Conservation (phyloP, 1,140 invertebrate species). For the Lepeophtheirus salmonis region DNA sequence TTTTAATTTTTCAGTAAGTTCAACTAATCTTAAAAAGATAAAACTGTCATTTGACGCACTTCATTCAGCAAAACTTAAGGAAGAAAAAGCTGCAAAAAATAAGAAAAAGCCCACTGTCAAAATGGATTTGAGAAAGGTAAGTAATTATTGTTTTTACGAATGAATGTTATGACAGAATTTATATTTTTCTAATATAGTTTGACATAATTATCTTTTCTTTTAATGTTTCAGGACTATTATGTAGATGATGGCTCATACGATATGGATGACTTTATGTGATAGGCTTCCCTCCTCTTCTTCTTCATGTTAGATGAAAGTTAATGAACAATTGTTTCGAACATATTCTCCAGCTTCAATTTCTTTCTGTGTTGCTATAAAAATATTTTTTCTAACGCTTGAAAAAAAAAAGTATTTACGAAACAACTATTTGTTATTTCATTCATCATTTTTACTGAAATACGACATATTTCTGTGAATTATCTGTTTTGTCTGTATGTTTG, state of each 20-base stretch:
- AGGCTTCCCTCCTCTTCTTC: not conserved
- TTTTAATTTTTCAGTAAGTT: too few species aligned
- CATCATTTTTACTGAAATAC: too few species aligned
- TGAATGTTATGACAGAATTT: not conserved
- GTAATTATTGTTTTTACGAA: too few species aligned
- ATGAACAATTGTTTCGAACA: not conserved
- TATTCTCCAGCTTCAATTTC: not conserved
- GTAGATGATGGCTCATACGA: conserved; percentile 2
- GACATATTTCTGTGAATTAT: too few species aligned
- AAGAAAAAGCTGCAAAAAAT: conserved; percentile 6
- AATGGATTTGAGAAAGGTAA: not conserved
- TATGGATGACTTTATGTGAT: conserved; percentile 16
- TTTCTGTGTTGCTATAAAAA: not conserved
- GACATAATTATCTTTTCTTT: not conserved
- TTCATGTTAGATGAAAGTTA: not conserved
- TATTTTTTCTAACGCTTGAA: not conserved
- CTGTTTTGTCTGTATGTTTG: too few species aligned
- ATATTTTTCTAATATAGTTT: not conserved
- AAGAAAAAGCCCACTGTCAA: conserved; percentile 10
- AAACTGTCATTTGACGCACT: not conserved
- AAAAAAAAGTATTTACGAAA: not conserved
- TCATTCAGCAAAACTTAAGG: conserved; percentile 8
- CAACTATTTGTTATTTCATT: too few species aligned
- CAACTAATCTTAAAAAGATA: conserved; percentile 6
- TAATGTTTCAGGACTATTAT: not conserved